Evolutionary conservation across 2,888 invertebrate genomes (phyloP).

Genomic region (Drosophila vallismaia): DNA sequence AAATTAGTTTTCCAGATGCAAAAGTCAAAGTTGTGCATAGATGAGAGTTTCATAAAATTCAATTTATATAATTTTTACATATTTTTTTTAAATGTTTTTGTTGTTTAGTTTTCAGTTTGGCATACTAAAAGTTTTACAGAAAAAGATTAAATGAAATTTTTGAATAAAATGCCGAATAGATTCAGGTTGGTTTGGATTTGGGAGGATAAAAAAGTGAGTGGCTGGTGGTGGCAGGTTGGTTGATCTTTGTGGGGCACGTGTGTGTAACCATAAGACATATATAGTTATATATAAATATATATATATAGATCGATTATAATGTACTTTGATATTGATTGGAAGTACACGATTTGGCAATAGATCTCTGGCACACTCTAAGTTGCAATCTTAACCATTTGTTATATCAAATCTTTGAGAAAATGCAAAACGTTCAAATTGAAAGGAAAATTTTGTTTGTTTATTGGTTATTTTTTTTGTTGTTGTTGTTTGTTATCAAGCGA

Average conservation of each 20-base stretch:
- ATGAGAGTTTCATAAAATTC: slow-evolving; percentile 46
- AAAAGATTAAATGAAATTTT: slow-evolving; percentile 32
- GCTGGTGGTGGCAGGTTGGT: slow-evolving; percentile 28
- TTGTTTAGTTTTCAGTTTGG: slow-evolving; percentile 8
- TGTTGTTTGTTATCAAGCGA: slow-evolving; percentile 75
- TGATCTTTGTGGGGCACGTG: slow-evolving; percentile 64
- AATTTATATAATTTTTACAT: slow-evolving; percentile 30
- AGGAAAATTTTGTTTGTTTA: slow-evolving; percentile 44
- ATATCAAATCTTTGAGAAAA: slow-evolving; percentile 57
- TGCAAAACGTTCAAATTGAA: slow-evolving; percentile 66
- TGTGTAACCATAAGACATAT: slow-evolving; percentile 84
- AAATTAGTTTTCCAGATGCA: slow-evolving; percentile 43
- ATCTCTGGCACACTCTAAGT: slow-evolving; percentile 51
- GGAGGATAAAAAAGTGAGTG: slow-evolving; percentile 16
- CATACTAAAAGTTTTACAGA: slow-evolving; percentile 31
- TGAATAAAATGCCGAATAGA: slow-evolving; percentile 37
- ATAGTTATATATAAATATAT: slow-evolving; percentile 54
- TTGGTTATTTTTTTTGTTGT: slow-evolving; percentile 23
- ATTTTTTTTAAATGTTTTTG: neutral
- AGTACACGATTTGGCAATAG: slow-evolving; percentile 27
- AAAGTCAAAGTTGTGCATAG: slow-evolving; percentile 49
- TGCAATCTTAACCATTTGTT: slow-evolving; percentile 8
- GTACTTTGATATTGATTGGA: slow-evolving; percentile 38
- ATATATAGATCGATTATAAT: slow-evolving; percentile 45
- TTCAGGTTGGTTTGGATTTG: slow-evolving; percentile 18